A percentile compares a stretch with the other conserved stretches of the same genome.
Conservation (phyloP, 2,888 invertebrate genomes). For the Ochropacha duplaris region DNA sequence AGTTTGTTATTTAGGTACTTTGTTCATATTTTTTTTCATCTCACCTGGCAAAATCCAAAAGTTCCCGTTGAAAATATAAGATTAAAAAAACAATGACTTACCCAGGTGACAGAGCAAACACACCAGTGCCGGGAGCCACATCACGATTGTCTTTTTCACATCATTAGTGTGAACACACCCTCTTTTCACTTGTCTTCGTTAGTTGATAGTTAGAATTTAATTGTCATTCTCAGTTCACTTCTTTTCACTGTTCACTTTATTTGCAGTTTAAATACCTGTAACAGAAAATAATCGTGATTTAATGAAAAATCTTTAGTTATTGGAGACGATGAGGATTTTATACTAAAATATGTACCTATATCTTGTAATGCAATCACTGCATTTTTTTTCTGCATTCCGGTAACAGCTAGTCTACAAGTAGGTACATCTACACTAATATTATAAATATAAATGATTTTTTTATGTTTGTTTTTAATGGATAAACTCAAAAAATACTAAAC, state of each 20-base stretch:
- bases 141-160: constrained; percentile 69
- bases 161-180: constrained; percentile 52
- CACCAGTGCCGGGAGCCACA: constrained; percentile 69
- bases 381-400: too few relatives aligned
- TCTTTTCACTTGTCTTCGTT: constrained; percentile 35
- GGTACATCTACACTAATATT: too few relatives aligned
- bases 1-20: too few relatives aligned
- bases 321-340: neutral
- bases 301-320: too few relatives aligned
- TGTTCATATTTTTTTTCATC: neutral
- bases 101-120: constrained; percentile 67
- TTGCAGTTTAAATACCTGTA: constrained; percentile 1
- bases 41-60: neutral
- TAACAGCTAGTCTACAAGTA: too few relatives aligned
- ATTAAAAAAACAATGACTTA: constrained; percentile 39
- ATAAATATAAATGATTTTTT: too few relatives aligned
- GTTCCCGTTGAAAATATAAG: neutral
- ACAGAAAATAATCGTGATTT: neutral
- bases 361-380: too few relatives aligned
- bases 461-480: too few relatives aligned
- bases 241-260: neutral
- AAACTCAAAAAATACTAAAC: too few relatives aligned
- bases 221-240: constrained; percentile 14
- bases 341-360: neutral
- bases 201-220: constrained; percentile 22